Evolutionary conservation across 2,113 vertebrate species (phyloP), one percentile per base, ranked within the genome.

Genomic region (Anas platyrhynchos): DNA sequence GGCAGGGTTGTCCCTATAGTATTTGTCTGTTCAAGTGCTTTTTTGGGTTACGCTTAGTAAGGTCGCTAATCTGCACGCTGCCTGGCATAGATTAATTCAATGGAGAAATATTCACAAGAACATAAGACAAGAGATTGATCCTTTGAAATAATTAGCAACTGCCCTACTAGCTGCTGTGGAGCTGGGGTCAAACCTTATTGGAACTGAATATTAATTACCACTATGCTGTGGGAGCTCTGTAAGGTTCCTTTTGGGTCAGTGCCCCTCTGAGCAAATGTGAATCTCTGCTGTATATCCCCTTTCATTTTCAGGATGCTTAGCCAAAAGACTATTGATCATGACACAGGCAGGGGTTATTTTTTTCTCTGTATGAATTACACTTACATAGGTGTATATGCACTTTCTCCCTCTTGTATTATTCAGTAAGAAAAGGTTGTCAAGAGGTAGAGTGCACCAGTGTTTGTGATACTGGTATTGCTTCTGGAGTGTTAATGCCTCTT

Each of bases 391-490:
- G 59, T 66, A 69, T 41, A 76, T 43, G 21, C 8, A 43, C 56
- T 94, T 95, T 81, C 31, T 83, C 26, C 62, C 90, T 86, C 36
- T 93, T 90, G 26, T 9, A 16, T 13, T 44, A 7, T 61, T 85
- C 4, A 21, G 15, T 34, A 75, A 59, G 46, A 12, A 82, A 91
- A 83, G 52, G 48, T 54, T 68, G 36, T 73, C 27, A 31, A n/a
- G 71, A 80, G 27, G 52, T 83, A 83, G 82, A 62, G 38, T 1
- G 4, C 85, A 89, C 68, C 8, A 20, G 59, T 75, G 18, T 88
- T 88, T 94, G 94, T 75, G 71, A 93, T 95, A 79, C 77, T 38
- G 48, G 25, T 69, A 59, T 41, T 97, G 85, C 67, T 89, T 65
- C 54, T 58, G 44, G 78, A 78, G 76, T 11, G 34, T 89, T 93